Conservation (phyloP, 2,113 vertebrate genomes). For the Ginglymostoma cirratum region DNA sequence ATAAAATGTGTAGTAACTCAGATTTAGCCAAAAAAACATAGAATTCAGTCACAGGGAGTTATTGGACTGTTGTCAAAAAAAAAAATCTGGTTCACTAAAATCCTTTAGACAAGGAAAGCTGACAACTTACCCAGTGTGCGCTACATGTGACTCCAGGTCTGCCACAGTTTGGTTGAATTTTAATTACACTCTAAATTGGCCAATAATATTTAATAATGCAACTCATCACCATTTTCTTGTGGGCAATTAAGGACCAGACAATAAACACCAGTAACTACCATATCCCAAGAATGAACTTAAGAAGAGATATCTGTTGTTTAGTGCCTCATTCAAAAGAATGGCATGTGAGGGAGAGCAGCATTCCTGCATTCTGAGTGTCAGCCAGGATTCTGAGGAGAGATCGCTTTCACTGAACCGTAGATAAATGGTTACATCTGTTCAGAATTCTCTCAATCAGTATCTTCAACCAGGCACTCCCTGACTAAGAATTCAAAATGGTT, state of each 20-base stretch:
- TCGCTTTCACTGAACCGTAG: neutral
- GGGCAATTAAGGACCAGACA: neutral
- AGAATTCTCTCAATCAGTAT: neutral
- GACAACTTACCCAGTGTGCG: neutral
- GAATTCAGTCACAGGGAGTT: neutral
- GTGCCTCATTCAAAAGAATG: neutral
- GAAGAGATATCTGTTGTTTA: neutral
- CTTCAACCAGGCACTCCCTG: neutral
- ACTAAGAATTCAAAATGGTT: neutral
- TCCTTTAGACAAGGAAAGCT: neutral
- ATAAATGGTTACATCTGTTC: neutral
- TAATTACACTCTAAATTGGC: neutral
- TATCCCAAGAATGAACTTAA: neutral
- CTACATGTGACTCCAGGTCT: neutral
- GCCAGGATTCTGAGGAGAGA: neutral
- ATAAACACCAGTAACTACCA: neutral
- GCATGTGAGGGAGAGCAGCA: neutral
- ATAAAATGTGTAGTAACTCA: too few relatives aligned
- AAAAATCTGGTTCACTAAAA: neutral
- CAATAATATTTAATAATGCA: too few relatives aligned
- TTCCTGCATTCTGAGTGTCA: neutral
- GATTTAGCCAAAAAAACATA: neutral
- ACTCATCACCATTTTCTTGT: neutral
- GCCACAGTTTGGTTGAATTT: neutral
- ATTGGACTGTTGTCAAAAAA: neutral